Evolutionary conservation across 2,797 vertebrate genomes (phyloP), one percentile per base, ranked within the genome.

Genomic region (Trichosurus vulpecula): DNA sequence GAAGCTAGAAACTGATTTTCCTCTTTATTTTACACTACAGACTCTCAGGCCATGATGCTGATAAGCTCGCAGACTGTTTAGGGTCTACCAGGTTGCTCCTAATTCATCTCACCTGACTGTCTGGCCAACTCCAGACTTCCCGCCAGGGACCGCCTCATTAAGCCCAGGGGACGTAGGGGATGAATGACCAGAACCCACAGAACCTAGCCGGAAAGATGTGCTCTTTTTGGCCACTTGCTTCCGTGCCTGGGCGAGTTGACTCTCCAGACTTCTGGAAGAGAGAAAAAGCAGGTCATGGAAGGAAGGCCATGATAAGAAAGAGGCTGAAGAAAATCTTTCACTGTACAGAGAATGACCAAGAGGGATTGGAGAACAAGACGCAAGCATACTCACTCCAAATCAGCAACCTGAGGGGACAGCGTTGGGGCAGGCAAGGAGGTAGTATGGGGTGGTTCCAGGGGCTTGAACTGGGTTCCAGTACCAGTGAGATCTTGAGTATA

Each of bases 141-240:
- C 98, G 0, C 52, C 22, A 0, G 92, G 61, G 0, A 94, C 12
- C 0, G 90, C 31, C 0, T 99, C 99, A 0, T 96, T 94, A 0
- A 98, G 98, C 81, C 98, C 57, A 0, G 99, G 98, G 0, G 98
- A 98, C 0, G 98, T 94, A 0, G 98, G 98, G 0, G 99, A 98
- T 0, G 98, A 98, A 3, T 98, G 98, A 0, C 98, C 98, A 0
- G 99, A 96, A 97, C 99, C 97, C 98, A 97, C 98, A 1, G 98
- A 99, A 98, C 98, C 97, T 2, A 98, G 98, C 0, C 99, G 98
- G 89, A 99, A 99, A n/a, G 99, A 99, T 0, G 99, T 99, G 96
- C 99, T 99, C 97, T 99, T 99, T 98, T 99, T 99, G 74, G 99
- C 99, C 98, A 99, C 99, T 97, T 99, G 99, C 97, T 99, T 99